Evolutionary conservation across 1,140 invertebrate species (phyloP), one percentile per base, ranked within the genome.

Genomic region (Eumaeus atala): DNA sequence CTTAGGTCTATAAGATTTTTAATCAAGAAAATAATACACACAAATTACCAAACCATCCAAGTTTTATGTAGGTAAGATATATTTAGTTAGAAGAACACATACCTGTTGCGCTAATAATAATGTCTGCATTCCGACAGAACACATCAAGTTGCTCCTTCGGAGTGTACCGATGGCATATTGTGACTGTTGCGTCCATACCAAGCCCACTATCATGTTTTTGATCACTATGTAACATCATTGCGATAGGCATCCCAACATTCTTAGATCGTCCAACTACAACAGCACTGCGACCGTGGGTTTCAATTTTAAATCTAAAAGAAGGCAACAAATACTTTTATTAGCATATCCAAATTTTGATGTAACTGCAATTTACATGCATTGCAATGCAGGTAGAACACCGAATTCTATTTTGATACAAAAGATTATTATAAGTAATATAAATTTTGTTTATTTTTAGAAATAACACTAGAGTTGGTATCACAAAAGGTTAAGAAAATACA

Each of bases 201-300:
- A 90, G 80, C 0, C 74, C 70, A 33, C 87, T 90, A 62, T 91
- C 89, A 64, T 90, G 87, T 2, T 86, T 89, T 16, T 92, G 92
- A 89, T 96, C 95, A 9, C 93, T 91, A 72, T 95, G 93, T 38
- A 96, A 70, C 54, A 96, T 83, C 80, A 95, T 91, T 10, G 94
- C 94, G 58, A 96, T 94, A 0, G 96, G 95, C 77, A 96, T 89
- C 1, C 95, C 95, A 38, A 97, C 95, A 86, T 97, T 95, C 81
- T 97, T 97, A 0, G 95, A 97, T 56, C 95, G 87, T 5, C 96
- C 95, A 69, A 95, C 92, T 0, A 97, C 92, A 0, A 97, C 94
- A n/a, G 94, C 94, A 79, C 95, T 95, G 70, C 94, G 93, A 6
- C 95, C 95, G 73, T 92, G 91, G 0, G 94, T 96, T 60, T 94